phyloP scores from a whole-genome alignment of 2,888 invertebrate species.

The Scaptomyza flava region DNA sequence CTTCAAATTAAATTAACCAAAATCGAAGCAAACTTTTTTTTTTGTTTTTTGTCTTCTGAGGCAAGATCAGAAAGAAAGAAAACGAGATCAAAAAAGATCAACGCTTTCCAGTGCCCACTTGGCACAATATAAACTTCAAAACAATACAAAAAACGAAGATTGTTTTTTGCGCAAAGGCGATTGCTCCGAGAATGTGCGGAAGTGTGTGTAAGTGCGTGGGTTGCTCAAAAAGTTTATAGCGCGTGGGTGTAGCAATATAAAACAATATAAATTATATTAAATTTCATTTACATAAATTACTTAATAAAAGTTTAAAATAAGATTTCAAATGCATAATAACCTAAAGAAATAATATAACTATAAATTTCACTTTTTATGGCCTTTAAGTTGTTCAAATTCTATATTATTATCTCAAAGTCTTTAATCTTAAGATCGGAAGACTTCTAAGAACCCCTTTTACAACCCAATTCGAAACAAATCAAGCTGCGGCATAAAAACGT shows the following conservation, averaged over 20 bases:
- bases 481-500: slow-evolving; percentile 43
- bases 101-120: slow-evolving; percentile 77
- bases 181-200: slow-evolving; percentile 14
- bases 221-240: slow-evolving; percentile 32
- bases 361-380: too few relatives aligned
- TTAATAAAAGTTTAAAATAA: background rate
- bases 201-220: slow-evolving; percentile 32
- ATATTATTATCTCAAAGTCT: background rate
- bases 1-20: slow-evolving; percentile 74
- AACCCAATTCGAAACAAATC: slow-evolving; percentile 37
- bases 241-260: slow-evolving; percentile 15
- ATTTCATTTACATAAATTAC: background rate
- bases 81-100: slow-evolving; percentile 67
- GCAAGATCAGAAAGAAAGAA: slow-evolving; percentile 60
- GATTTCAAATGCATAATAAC: too few relatives aligned
- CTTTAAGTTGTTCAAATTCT: background rate
- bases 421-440: background rate
- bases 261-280: background rate
- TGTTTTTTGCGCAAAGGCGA: slow-evolving; percentile 42
- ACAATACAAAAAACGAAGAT: slow-evolving; percentile 42
- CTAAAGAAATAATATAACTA: too few relatives aligned
- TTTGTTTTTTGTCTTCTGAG: background rate
- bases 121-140: slow-evolving; percentile 55
- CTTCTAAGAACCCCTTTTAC: slow-evolving; percentile 23
- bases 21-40: slow-evolving; percentile 70